phyloP scores from a whole-genome alignment of 2,888 invertebrate genomes.

The Heliconius ethilla region DNA sequence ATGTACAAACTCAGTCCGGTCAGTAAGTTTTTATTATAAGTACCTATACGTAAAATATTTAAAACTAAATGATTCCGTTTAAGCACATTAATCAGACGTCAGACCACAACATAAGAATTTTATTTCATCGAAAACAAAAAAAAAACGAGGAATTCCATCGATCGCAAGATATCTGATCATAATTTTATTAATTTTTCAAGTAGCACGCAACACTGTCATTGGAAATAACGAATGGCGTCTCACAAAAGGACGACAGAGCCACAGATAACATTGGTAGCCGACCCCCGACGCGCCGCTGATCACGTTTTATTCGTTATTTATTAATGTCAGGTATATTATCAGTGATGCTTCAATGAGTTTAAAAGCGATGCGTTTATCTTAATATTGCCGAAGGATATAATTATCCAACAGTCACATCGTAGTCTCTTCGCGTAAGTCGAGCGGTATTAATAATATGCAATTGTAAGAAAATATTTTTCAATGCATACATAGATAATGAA shows the following conservation, averaged over 20 bases:
- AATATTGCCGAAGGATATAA: conserved; percentile 29
- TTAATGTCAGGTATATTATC: conserved; percentile 44
- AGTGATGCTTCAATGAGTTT: conserved; percentile 42
- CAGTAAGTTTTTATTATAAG: no score
- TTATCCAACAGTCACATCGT: conserved; percentile 24
- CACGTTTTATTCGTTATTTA: conserved; percentile 40
- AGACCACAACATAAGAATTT: background rate
- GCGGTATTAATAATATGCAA: background rate
- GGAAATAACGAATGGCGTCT: conserved; percentile 36
- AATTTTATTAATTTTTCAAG: conserved; percentile 32
- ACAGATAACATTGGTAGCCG: conserved; percentile 41
- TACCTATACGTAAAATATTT: background rate
- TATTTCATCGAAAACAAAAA: background rate
- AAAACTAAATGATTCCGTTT: background rate
- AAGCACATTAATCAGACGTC: no score
- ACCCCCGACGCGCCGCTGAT: conserved; percentile 36
- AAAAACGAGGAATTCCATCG: conserved; percentile 4
- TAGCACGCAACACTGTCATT: conserved; percentile 27
- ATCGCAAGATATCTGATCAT: conserved; percentile 20
- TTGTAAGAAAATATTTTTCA: background rate
- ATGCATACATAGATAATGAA: conserved; percentile 1
- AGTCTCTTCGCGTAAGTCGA: background rate
- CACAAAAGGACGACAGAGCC: conserved; percentile 36
- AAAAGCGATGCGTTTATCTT: conserved; percentile 38
- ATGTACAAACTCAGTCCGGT: no score